These are phyloP conservation scores for Labeo calbasu DNA, from an alignment of 2,797 vertebrate species.

Conservation along the genomic window DNA sequence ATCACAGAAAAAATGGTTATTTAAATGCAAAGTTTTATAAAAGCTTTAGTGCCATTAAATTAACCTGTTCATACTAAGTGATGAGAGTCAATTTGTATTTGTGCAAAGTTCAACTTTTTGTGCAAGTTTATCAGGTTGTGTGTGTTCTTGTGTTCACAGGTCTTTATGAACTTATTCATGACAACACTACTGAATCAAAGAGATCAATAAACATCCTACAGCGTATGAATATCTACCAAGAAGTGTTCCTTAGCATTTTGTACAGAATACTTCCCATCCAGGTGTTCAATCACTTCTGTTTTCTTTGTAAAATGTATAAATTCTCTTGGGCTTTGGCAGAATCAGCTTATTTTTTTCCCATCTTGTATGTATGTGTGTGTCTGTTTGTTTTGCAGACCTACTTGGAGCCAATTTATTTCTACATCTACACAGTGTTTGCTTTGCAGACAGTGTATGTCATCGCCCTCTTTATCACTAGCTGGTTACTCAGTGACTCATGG, in stretches of 20 bases:
- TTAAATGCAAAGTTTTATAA: background rate
- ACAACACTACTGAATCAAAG: conserved; percentile 97
- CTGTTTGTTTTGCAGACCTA: conserved; percentile 80
- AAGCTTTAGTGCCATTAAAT: background rate
- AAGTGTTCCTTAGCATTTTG: conserved; percentile 91
- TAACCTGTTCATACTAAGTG: background rate
- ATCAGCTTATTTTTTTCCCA: background rate
- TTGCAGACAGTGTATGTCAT: conserved; percentile 92
- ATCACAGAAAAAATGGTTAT: too few species aligned
- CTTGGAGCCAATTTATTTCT: conserved; percentile 97
- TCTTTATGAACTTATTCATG: conserved; percentile 89
- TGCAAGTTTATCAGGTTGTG: background rate
- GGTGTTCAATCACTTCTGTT: conserved; percentile 73
- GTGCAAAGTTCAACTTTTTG: background rate
- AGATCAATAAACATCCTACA: conserved; percentile 96
- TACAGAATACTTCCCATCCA: conserved; percentile 91
- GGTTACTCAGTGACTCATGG: conserved; percentile 95
- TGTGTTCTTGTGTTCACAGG: conserved; percentile 67
- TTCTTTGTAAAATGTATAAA: conserved; percentile 3
- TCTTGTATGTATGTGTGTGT: conserved; percentile 55
- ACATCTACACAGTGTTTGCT: conserved; percentile 97
- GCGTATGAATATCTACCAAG: conserved; percentile 98
- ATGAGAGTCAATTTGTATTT: background rate
- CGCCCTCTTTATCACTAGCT: conserved; percentile 91
- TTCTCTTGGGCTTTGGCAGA: background rate